Base-by-base conservation (phyloP, 1,140 invertebrate species). In the Portunus trituberculatus region DNA sequence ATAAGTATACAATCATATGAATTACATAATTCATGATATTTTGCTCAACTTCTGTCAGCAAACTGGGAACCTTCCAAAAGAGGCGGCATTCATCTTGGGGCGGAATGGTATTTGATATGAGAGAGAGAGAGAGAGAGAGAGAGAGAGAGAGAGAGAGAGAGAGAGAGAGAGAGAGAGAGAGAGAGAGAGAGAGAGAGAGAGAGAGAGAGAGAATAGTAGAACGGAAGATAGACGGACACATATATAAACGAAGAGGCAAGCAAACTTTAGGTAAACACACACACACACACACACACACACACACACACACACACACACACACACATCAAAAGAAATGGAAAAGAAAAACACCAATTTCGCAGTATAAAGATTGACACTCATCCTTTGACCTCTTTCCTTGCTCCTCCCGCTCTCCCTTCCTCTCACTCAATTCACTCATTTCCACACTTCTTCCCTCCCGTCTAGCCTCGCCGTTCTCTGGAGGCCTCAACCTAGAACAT, bases 281-380 rank as follows among this genome's bases (percentile, higher is more conserved):
- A 90, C 39, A 90, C 83, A 86, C 83, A 86, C 83, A 86, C 83
- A 86, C 83, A 86, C 83, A 86, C 83, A 86, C 83, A 86, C 83
- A 86, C 83, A 86, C 83, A 86, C 83, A 86, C 88, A 86, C 83
- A 86, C 83, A 86, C 83, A 86, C 83, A 86, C 83, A 86, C 83
- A 86, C 83, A 86, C n/a, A 14, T 7, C 14, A 7, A 25, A 28
- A 28, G 7, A 82, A 7, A 28, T 2, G 7, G 6, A 6, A 39
- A 39, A 39, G 39, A 12, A 83, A 83, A 29, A 83, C 29, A 29
- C 76, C 29, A 29, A 83, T 25, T 86, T 31, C 14, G 16, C 83
- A 39, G 12, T 31, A 86, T 14, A n/a, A 31, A 0, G 14, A 86
- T 29, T 86, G 12, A n/a, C 46, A 59, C 32, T 39, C 20, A n/a